phyloP scores from a whole-genome alignment of 2,888 invertebrate genomes.

The Galerucella pusilla region DNA sequence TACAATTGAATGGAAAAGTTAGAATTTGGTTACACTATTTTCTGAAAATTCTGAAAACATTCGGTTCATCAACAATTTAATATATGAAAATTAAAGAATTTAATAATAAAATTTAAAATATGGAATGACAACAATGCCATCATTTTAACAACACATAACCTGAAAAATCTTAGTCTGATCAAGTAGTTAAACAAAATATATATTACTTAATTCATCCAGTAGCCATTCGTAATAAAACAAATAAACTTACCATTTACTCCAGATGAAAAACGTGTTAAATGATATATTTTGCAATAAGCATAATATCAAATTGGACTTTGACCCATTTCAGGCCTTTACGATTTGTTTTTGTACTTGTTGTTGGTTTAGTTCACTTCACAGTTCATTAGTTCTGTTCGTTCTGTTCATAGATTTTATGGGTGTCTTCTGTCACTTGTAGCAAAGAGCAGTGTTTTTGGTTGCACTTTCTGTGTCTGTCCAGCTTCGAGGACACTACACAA shows the following conservation, averaged over 20 bases:
- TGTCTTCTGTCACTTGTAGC: neutral
- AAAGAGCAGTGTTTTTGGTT: neutral
- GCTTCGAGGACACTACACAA: neutral
- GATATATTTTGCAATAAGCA: conserved; percentile 42
- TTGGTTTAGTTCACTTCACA: neutral
- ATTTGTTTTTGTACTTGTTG: conserved; percentile 1
- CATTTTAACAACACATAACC: conserved; percentile 8
- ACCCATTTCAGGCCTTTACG: conserved; percentile 30
- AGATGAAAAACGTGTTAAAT: conserved; percentile 34
- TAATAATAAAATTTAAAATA: conserved; percentile 1
- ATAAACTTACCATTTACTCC: conserved; percentile 46
- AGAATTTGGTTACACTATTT: neutral
- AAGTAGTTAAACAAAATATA: conserved; percentile 8
- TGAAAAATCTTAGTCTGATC: neutral
- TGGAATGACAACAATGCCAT: conserved; percentile 10
- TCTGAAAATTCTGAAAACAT: neutral
- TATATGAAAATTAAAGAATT: conserved; percentile 2
- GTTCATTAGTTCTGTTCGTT: too few species aligned
- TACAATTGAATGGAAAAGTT: neutral
- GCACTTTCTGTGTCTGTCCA: too few species aligned
- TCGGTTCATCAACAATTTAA: neutral
- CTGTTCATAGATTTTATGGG: too few species aligned
- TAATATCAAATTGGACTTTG: conserved; percentile 34
- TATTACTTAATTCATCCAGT: neutral
- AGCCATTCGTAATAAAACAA: conserved; percentile 5